Base-by-base conservation (phyloP, 2,888 invertebrate genomes). In the Syrista parreyssii region DNA sequence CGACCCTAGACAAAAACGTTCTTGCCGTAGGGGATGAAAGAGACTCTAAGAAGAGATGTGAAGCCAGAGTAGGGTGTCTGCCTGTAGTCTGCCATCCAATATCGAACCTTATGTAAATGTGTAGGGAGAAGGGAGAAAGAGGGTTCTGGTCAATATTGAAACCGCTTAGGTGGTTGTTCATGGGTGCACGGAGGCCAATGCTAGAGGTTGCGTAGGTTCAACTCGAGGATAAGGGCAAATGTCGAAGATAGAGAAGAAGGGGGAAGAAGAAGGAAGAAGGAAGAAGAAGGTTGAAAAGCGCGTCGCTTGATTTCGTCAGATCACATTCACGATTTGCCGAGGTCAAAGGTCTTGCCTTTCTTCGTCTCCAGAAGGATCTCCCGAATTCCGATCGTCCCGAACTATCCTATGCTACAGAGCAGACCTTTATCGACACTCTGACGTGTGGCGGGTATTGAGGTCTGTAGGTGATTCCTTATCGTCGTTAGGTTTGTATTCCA, bases 71-170 rank as follows among this genome's bases (percentile, higher is more conserved):
- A 23, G 23, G 55, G 55, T 9, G 55, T 55, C 55, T 55, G 68
- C 68, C 71, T 75, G 71, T 74, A 75, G 77, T 34, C 68, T 68
- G 71, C 75, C 69, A 78, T 72, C 78, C 72, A 75, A 78, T 75
- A 78, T 78, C 75, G 75, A 74, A 75, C 77, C 75, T 69, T 75
- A 75, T 75, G 78, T 72, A 75, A 75, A 75, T 78, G 40, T 72
- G 15, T 35, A 34, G 12, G 75, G 55, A 23, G 2, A 23, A 23
- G 55, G 55, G 55, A 55, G 23, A 23, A 23, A 23, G 55, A 55
- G 55, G 55, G 23, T 55, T 23, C 55, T 55, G 55, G 23, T 23
- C 71, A 75, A 75, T 78, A 78, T 78, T 75, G 78, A 75, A 78
- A 78, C 72, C 75, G 75, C 78, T 78, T 75, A 77, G 77, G 40